Base-by-base conservation (phyloP, 2,797 vertebrate genomes). In the Potorous gilbertii region DNA sequence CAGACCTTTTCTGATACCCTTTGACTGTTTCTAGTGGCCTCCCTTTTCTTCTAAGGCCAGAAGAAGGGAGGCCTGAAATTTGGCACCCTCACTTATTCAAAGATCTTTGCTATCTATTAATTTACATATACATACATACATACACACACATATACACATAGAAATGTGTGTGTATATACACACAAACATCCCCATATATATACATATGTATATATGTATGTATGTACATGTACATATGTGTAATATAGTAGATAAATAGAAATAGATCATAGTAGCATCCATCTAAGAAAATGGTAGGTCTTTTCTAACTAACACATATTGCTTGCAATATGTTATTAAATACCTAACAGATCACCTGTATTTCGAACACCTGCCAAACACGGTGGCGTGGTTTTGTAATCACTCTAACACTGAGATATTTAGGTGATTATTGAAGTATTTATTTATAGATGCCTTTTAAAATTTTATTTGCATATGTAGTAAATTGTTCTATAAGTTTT, bases 331-430 rank as follows among this genome's bases (percentile, higher is more conserved):
- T 54, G 13, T 18, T 57, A 96, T 96, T 96, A 95, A 54, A 95
- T 52, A 62, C 93, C 66, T 93, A 96, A 74, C 90, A 91, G 40
- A 16, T 93, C 93, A 29, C 14, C 40, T 87, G 40, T 50, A 27
- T 87, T 87, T 87, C 18, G 50, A 11, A 46, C 74, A 81, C 8
- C 95, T 93, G 87, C 90, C 89, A 55, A 81, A 50, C 90, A 92
- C 91, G 91, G 21, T 56, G 92, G 91, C 92, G 56, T 57, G 90
- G 92, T 92, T 92, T 93, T 55, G 90, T 56, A 29, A 54, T 97
- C 95, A 97, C 94, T 96, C 90, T 95, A 95, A 97, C 94, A 90
- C 92, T 96, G 91, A 94, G 95, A 95, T 95, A 95, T 92, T 97
- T 95, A 93, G 55, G 93, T 94, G 92, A 94, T 93, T 55, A 94